Conservation (phyloP, 2,797 vertebrate genomes). For the Austrolebias charrua region DNA sequence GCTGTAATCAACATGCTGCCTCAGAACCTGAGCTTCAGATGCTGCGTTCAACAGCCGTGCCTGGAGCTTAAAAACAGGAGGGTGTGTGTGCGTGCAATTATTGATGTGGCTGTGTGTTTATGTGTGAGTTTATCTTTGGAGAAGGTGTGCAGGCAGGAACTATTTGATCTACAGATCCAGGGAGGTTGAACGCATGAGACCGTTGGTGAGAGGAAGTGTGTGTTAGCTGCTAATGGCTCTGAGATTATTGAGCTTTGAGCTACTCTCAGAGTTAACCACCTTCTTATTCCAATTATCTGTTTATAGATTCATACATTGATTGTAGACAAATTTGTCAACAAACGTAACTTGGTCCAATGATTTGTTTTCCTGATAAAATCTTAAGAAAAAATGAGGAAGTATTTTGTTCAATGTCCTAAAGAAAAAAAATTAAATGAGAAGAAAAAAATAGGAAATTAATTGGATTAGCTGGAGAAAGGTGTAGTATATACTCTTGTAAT, state of each 20-base stretch:
- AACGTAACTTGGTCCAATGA: no score
- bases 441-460: no score
- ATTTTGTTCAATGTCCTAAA: no score
- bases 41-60: conserved; percentile 35
- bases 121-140: conserved; percentile 14
- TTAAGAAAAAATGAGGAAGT: no score
- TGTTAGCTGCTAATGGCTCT: conserved; percentile 8
- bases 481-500: no score
- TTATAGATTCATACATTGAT: neutral
- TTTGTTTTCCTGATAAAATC: no score
- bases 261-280: neutral
- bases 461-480: no score
- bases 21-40: conserved; percentile 47
- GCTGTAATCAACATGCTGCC: conserved; percentile 56
- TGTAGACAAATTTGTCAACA: neutral
- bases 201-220: conserved; percentile 12
- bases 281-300: neutral
- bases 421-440: no score
- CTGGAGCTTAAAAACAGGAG: conserved; percentile 15
- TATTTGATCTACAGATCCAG: conserved; percentile 37
- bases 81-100: conserved; percentile 8
- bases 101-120: conserved; percentile 2
- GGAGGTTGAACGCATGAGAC: conserved; percentile 19
- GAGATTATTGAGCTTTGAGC: conserved; percentile 8
- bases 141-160: conserved; percentile 48